Conservation (phyloP, 2,113 vertebrate species). For the Macheiramphus alcinus region DNA sequence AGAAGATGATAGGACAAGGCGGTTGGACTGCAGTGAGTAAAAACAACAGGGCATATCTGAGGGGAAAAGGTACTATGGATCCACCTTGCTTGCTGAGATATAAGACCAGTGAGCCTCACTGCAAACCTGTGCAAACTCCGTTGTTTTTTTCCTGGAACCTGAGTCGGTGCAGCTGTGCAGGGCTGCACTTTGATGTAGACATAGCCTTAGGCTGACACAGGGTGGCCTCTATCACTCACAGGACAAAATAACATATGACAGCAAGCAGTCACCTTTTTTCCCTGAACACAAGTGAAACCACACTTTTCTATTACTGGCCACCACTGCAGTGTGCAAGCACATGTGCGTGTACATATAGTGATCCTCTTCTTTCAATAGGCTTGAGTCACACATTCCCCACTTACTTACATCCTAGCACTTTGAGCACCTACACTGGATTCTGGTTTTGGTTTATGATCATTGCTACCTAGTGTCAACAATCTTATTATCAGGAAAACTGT, state of each 20-base stretch:
- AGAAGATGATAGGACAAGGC: neutral
- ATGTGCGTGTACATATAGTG: rapidly evolving
- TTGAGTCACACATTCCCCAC: neutral
- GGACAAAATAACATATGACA: neutral
- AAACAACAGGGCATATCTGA: neutral
- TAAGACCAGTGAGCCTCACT: neutral
- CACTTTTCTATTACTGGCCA: neutral
- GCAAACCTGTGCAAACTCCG: neutral
- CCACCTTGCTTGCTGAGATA: neutral
- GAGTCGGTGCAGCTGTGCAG: rapidly evolving
- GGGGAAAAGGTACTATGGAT: neutral
- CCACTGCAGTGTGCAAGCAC: neutral
- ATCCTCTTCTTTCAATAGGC: neutral
- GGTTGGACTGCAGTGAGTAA: neutral
- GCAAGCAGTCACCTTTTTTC: neutral
- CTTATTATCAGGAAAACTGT: neutral
- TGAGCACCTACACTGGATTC: neutral
- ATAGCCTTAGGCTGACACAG: neutral
- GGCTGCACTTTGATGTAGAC: neutral
- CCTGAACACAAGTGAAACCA: neutral
- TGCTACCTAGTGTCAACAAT: neutral
- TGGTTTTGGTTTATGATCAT: neutral
- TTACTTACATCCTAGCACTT: neutral
- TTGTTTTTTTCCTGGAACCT: neutral
- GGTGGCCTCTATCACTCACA: neutral